Conservation (phyloP, 2,797 vertebrate genomes). For the Trachops cirrhosus region DNA sequence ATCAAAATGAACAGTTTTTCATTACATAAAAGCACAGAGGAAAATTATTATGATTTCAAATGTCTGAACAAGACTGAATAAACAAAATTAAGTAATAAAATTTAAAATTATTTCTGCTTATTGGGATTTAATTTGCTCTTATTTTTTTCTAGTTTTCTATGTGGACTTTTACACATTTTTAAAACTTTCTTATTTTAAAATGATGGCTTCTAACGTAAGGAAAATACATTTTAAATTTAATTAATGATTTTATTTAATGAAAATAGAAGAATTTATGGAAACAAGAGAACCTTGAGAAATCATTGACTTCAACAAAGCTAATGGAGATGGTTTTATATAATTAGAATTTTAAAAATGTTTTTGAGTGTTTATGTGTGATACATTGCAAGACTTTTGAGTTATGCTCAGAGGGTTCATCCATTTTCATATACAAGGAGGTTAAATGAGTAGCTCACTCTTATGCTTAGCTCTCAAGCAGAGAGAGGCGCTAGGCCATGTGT, state of each 20-base stretch:
- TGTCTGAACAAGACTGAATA: neutral
- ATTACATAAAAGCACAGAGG: neutral
- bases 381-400: neutral
- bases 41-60: conserved; percentile 2
- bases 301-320: neutral
- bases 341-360: neutral
- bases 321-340: neutral
- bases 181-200: neutral
- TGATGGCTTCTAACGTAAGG: neutral
- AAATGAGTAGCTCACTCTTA: neutral
- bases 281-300: neutral
- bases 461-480: neutral
- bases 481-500: neutral
- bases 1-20: neutral
- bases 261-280: neutral
- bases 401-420: neutral
- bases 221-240: neutral
- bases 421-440: neutral
- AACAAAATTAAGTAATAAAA: neutral
- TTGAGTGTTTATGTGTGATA: neutral
- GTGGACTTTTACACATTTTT: neutral
- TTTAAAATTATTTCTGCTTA: neutral
- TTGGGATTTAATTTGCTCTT: neutral
- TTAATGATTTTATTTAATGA: neutral
- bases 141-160: neutral